Conservation (phyloP, 2,888 invertebrate species). For the Aspidiotus destructor region DNA sequence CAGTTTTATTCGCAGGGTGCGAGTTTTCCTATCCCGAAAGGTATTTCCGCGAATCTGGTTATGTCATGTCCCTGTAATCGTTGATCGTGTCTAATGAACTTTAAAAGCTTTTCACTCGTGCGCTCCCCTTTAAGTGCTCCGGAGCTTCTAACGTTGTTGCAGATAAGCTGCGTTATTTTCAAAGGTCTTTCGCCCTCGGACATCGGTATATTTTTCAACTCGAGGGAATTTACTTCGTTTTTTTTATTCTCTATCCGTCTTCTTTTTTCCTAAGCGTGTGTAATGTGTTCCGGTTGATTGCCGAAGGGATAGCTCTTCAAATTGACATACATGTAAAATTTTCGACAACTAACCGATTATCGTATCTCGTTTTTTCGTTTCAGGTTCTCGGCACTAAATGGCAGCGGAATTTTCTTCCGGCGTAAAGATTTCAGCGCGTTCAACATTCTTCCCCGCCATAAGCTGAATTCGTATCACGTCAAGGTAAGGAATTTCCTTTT, state of each 20-base stretch:
- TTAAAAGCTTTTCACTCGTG: slow-evolving; percentile 12
- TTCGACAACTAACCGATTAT: slow-evolving; percentile 16
- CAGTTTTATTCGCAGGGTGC: no score
- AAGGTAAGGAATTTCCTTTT: slow-evolving; percentile 59
- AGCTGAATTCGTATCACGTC: slow-evolving; percentile 97
- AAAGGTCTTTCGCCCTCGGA: neutral
- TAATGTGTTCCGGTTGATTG: neutral
- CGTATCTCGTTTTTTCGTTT: slow-evolving; percentile 41
- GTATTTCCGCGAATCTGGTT: slow-evolving; percentile 8
- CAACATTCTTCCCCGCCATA: slow-evolving; percentile 85
- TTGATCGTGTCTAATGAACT: slow-evolving; percentile 17
- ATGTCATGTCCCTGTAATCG: slow-evolving; percentile 5
- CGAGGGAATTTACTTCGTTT: neutral
- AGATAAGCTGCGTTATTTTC: neutral
- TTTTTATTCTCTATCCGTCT: neutral
- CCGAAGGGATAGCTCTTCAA: neutral
- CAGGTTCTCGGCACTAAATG: slow-evolving; percentile 66
- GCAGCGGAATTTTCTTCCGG: slow-evolving; percentile 85
- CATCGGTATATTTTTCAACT: slow-evolving; percentile 2
- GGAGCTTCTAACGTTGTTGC: neutral
- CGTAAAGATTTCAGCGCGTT: slow-evolving; percentile 90
- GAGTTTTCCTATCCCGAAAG: no score
- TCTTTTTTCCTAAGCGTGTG: neutral
- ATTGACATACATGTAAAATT: slow-evolving; percentile 8
- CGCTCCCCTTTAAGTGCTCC: neutral